phyloP scores from a whole-genome alignment of 2,797 vertebrate species.

The Valencia hispanica region DNA sequence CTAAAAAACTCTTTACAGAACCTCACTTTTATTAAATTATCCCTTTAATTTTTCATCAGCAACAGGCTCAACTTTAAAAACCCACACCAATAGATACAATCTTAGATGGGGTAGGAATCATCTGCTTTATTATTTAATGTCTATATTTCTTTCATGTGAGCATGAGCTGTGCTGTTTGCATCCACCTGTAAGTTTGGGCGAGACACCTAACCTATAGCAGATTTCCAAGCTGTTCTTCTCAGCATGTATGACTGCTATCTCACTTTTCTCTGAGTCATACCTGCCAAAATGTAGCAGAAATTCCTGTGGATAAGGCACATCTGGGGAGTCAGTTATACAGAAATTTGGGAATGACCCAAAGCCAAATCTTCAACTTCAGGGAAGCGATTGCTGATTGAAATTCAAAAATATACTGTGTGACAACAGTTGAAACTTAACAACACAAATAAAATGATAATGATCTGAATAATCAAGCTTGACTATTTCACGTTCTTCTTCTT shows the following conservation, averaged over 20 bases:
- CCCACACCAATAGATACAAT: not conserved
- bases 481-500: not conserved
- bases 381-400: constrained; percentile 5
- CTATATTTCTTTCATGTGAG: constrained; percentile 20
- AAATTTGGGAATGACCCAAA: not conserved
- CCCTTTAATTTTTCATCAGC: not conserved
- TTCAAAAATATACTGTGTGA: not conserved
- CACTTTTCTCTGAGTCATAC: constrained; percentile 39
- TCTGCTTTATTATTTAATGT: constrained; percentile 6
- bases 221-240: constrained; percentile 26
- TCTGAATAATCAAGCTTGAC: not conserved
- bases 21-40: not conserved
- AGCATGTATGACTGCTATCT: constrained; percentile 36
- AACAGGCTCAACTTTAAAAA: not conserved
- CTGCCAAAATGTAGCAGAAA: constrained; percentile 33
- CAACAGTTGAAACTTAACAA: not conserved
- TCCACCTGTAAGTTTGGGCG: not conserved
- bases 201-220: constrained; percentile 5
- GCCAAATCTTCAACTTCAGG: constrained; percentile 8
- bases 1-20: no score
- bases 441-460: not conserved
- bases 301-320: constrained; percentile 30
- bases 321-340: constrained; percentile 27
- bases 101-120: not conserved
- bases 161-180: constrained; percentile 16